Evolutionary conservation across 2,888 invertebrate species (phyloP).

Genomic region (Athripsodes cinereus): DNA sequence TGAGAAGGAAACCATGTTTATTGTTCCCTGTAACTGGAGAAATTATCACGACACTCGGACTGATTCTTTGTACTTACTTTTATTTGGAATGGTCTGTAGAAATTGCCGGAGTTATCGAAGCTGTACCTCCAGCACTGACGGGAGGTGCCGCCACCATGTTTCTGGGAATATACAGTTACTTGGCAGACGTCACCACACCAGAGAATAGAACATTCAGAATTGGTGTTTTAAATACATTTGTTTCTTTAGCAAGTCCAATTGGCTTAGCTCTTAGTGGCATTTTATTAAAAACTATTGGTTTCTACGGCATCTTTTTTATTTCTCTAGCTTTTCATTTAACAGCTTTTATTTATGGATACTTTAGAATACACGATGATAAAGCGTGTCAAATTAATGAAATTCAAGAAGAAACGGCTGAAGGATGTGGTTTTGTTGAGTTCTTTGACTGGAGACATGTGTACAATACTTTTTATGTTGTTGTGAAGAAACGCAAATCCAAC

Average conservation of each 20-base stretch:
- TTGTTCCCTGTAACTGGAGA: constrained; percentile 51
- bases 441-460: constrained; percentile 17
- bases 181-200: constrained; percentile 52
- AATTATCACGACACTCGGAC: constrained; percentile 43
- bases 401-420: constrained; percentile 24
- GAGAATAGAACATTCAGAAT: constrained; percentile 56
- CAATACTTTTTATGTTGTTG: constrained; percentile 41
- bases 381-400: background rate
- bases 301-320: constrained; percentile 43
- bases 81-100: constrained; percentile 50
- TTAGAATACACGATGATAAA: constrained; percentile 29
- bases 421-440: constrained; percentile 7
- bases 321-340: constrained; percentile 35
- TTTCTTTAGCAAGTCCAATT: constrained; percentile 47
- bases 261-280: constrained; percentile 50
- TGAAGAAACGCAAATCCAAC: constrained; percentile 36
- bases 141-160: constrained; percentile 52
- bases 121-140: constrained; percentile 48
- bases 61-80: constrained; percentile 48
- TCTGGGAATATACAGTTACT: constrained; percentile 54
- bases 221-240: constrained; percentile 52
- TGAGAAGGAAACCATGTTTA: constrained; percentile 52
- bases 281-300: constrained; percentile 42
- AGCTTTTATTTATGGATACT: constrained; percentile 39
- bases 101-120: constrained; percentile 47